phyloP scores from a whole-genome alignment of 1,140 invertebrate species.

The Lepidurus arcticus region DNA sequence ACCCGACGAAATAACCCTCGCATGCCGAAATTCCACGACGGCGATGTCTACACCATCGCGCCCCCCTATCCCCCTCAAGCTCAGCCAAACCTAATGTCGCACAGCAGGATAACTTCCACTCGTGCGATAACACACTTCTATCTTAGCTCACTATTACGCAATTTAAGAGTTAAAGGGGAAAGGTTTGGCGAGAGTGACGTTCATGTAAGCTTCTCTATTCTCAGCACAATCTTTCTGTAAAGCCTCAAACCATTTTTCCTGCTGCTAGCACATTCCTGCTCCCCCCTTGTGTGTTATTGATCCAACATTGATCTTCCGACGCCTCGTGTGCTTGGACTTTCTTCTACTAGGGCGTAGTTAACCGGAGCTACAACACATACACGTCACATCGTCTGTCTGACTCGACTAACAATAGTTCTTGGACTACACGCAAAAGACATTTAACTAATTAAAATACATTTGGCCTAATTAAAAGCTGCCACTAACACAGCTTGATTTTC shows the following conservation, averaged over 20 bases:
- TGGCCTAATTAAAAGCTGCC: no score
- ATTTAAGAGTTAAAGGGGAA: not conserved
- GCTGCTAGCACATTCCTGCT: not conserved
- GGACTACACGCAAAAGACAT: no score
- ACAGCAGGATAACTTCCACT: conserved; percentile 1
- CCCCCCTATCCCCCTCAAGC: not conserved
- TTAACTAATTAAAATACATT: no score
- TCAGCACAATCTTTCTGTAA: not conserved
- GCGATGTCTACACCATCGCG: not conserved
- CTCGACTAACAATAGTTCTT: not conserved
- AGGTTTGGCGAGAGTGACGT: not conserved
- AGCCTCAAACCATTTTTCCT: not conserved
- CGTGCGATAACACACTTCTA: not conserved
- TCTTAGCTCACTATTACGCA: not conserved
- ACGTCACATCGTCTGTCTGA: not conserved
- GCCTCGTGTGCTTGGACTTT: not conserved
- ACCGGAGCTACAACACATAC: not conserved
- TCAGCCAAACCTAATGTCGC: not conserved
- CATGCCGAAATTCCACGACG: not conserved
- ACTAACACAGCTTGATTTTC: no score
- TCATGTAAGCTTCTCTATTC: not conserved
- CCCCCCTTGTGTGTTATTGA: not conserved
- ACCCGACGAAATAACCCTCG: no score
- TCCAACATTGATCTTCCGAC: conserved; percentile 5
- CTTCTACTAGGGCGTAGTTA: not conserved